Evolutionary conservation across 2,888 invertebrate species (phyloP), one percentile per base, ranked within the genome.

Genomic region (Campaea margaritaria): DNA sequence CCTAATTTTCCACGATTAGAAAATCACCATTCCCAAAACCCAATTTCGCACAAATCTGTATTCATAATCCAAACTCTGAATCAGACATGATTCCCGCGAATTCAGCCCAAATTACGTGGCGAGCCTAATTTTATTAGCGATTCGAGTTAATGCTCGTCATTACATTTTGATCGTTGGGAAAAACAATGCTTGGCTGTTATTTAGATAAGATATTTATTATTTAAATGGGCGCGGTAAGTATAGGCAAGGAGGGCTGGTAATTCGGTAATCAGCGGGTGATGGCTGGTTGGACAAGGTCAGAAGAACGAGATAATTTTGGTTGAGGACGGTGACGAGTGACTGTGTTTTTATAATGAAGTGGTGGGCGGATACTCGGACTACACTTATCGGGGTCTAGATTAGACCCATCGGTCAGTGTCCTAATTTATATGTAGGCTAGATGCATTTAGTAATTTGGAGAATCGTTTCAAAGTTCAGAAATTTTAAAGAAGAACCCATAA

Each of bases 201-300:
- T 91, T 89, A 87, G 88, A 86, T 88, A 88, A 88, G 84, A 89
- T 91, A 90, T 91, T 90, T 92, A 91, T 91, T 91, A 92, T 92
- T 91, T 90, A 90, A 91, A 91, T 89, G 89, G 84, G 81, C 78
- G 81, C 76, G 76, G 78, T 92, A 92, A 92, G 88, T 92, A 92
- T 92, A 92, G 91, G 78, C 80, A 79, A 84, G 77, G 77, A 76
- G 73, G 78, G 76, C 65, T 78, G 85, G 91, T 92, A 91, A 92
- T 92, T 92, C 85, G 90, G 91, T 92, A 92, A 92, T 92, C 82
- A 88, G 79, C 76, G 89, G 91, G 86, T 89, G 78, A 79, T 79
- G 76, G 82, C 82, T 74, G 79, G 77, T 64, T 76, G 80, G 80
- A 78, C 87, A 89, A 92, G 92, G 92, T 91, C 91, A 84, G 55